Conservation (phyloP, 2,888 invertebrate genomes). For the Nematopogon swammerdamellus region DNA sequence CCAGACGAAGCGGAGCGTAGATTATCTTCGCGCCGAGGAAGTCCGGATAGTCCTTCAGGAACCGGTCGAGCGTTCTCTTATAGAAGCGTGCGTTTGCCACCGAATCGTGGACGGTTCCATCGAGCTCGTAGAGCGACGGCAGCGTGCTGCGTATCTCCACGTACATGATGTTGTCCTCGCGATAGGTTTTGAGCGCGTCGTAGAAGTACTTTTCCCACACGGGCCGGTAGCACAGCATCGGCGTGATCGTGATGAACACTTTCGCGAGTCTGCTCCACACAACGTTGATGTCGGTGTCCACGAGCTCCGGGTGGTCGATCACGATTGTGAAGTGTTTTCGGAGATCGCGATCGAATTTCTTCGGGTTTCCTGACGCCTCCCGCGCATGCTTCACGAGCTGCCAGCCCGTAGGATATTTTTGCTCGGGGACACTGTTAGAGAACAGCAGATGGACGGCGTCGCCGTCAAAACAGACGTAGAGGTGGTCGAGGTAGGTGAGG, state of each 20-base stretch:
- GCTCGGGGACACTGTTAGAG: conserved; percentile 20
- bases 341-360: conserved; percentile 49
- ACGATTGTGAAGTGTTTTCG: conserved; percentile 54
- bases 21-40: conserved; percentile 69
- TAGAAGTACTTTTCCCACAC: conserved; percentile 66
- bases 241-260: conserved; percentile 51
- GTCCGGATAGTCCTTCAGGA: conserved; percentile 56
- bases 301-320: conserved; percentile 35
- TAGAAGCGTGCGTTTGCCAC: conserved; percentile 59
- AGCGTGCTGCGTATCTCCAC: conserved; percentile 65
- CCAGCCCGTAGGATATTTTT: conserved; percentile 34
- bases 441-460: conserved; percentile 22
- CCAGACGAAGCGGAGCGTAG: conserved; percentile 59
- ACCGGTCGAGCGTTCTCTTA: conserved; percentile 52
- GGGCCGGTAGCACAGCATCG: conserved; percentile 59
- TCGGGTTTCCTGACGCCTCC: conserved; percentile 28
- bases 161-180: conserved; percentile 67
- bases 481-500: conserved; percentile 58
- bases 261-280: conserved; percentile 58
- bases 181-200: conserved; percentile 58
- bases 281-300: conserved; percentile 49
- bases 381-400: conserved; percentile 39
- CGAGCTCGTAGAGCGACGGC: conserved; percentile 62
- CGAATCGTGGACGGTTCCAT: conserved; percentile 54
- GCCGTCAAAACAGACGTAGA: conserved; percentile 49